These are phyloP conservation scores for Mixornis gularis DNA, from an alignment of 2,113 vertebrate genomes.

Conservation along the genomic window DNA sequence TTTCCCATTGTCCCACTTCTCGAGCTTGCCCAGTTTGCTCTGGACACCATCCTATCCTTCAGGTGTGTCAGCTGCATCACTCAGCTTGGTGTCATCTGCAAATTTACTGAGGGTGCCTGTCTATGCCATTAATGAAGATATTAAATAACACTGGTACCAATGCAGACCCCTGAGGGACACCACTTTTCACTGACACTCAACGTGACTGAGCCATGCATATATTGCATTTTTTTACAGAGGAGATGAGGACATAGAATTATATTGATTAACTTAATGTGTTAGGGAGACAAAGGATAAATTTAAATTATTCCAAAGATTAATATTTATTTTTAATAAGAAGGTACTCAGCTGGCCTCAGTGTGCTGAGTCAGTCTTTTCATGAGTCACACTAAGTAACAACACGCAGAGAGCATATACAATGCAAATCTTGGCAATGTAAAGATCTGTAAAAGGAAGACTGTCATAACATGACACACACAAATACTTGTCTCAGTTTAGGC, in stretches of 20 bases:
- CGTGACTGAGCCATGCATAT: accelerated
- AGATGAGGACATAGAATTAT: background rate
- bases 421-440: background rate
- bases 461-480: background rate
- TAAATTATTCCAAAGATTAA: background rate
- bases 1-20: background rate
- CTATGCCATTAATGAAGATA: background rate
- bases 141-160: background rate
- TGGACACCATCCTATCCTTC: background rate
- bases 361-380: background rate
- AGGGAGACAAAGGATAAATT: background rate
- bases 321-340: background rate
- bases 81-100: background rate
- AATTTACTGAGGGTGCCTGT: background rate
- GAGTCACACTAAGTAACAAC: background rate
- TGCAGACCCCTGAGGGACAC: background rate
- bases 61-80: background rate
- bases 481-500: background rate
- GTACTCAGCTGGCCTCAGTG: background rate
- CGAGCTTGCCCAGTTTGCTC: background rate
- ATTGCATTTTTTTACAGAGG: background rate
- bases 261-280: background rate
- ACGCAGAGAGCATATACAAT: background rate
- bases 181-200: background rate
- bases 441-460: background rate